A percentile compares a stretch with the other conserved stretches of the same genome.
phyloP scores from a whole-genome alignment of 2,888 invertebrate species.

The Coleophora deauratella region DNA sequence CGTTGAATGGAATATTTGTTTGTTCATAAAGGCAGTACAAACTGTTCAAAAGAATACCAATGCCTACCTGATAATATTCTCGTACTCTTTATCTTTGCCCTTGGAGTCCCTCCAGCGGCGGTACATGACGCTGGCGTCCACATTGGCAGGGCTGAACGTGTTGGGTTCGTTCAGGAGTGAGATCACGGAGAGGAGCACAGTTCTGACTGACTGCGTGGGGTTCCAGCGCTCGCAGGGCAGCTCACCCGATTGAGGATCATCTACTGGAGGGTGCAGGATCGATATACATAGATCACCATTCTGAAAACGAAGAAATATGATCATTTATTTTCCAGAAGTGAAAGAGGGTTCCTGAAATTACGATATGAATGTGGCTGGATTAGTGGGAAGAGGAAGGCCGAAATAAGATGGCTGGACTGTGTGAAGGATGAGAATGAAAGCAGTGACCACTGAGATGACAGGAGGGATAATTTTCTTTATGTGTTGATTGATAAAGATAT shows the following conservation, averaged over 20 bases:
- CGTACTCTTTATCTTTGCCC: constrained; percentile 98
- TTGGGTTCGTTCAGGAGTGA: constrained; percentile 99
- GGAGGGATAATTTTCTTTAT: too few species aligned
- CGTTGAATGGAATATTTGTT: too few species aligned
- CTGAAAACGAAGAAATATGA: constrained; percentile 61
- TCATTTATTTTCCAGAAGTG: neutral
- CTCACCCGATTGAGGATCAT: constrained; percentile 99
- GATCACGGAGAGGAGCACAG: constrained; percentile 97
- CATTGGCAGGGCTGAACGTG: constrained; percentile 99
- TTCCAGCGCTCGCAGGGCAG: constrained; percentile 99
- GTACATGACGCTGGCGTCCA: constrained; percentile 99
- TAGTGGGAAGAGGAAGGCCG: too few species aligned
- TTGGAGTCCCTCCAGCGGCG: constrained; percentile 98
- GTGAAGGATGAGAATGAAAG: too few species aligned
- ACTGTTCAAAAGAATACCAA: too few species aligned
- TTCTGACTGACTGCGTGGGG: constrained; percentile 99
- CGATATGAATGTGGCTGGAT: too few species aligned
- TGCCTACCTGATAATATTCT: constrained; percentile 94
- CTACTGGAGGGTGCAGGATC: constrained; percentile 98
- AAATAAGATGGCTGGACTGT: too few species aligned
- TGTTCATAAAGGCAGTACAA: too few species aligned
- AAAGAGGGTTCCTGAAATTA: too few species aligned
- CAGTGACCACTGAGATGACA: too few species aligned
- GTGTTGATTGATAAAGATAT: too few species aligned
- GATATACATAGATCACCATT: constrained; percentile 99